Percentiles rank a stretch among this genome's conserved stretches.
These are phyloP conservation scores for Epinotia nisella DNA, from an alignment of 2,888 invertebrate genomes.

Conservation along the genomic window DNA sequence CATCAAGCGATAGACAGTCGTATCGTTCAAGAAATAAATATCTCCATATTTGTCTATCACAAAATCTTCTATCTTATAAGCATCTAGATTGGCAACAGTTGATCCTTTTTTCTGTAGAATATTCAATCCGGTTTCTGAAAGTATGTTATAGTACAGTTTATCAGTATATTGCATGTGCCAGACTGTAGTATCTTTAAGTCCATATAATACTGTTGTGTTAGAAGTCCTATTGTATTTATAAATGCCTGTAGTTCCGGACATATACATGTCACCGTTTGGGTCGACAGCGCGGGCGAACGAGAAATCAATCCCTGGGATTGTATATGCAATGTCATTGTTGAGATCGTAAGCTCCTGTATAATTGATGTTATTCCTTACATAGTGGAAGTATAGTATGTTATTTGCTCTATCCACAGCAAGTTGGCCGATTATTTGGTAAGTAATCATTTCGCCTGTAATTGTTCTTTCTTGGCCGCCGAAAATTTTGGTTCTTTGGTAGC, in stretches of 20 bases:
- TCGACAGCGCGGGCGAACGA: constrained; percentile 70
- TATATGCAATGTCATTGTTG: constrained; percentile 57
- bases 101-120: constrained; percentile 58
- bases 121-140: constrained; percentile 61
- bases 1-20: constrained; percentile 60
- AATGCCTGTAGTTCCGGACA: constrained; percentile 65
- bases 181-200: constrained; percentile 63
- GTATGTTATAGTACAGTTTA: constrained; percentile 62
- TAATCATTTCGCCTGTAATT: not conserved
- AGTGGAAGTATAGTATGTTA: constrained; percentile 69
- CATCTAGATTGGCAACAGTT: not conserved
- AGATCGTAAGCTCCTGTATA: constrained; percentile 66
- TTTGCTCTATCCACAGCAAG: constrained; percentile 65
- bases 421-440: constrained; percentile 64
- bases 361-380: constrained; percentile 58
- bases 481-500: constrained; percentile 63
- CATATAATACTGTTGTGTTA: constrained; percentile 56
- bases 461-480: constrained; percentile 51
- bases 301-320: constrained; percentile 60
- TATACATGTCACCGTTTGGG: constrained; percentile 61
- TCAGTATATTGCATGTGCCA: constrained; percentile 69
- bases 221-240: constrained; percentile 60
- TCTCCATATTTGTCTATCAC: constrained; percentile 65
- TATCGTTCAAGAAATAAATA: constrained; percentile 67
- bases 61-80: constrained; percentile 68